Percentiles rank a stretch among this genome's conserved stretches.
phyloP scores from a whole-genome alignment of 2,888 invertebrate species.

The Drosophila histrio region DNA sequence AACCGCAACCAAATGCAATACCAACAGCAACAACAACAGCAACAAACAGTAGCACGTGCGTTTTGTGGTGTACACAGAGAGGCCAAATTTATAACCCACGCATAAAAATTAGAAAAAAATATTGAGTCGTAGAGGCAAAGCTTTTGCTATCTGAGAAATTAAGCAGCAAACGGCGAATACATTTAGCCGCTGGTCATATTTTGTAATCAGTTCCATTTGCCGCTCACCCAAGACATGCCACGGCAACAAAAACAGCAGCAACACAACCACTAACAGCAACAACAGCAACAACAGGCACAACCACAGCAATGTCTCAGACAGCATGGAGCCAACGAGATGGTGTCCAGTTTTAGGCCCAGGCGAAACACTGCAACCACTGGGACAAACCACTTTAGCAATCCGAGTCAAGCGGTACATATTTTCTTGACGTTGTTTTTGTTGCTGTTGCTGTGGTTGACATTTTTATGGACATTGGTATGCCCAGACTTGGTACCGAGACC shows the following conservation, averaged over 20 bases:
- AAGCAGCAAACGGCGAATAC: slow-evolving; percentile 76
- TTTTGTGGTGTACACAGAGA: slow-evolving; percentile 29
- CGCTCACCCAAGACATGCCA: slow-evolving; percentile 68
- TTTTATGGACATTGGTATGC: slow-evolving; percentile 82
- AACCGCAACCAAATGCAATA: slow-evolving; percentile 3
- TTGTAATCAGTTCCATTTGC: slow-evolving; percentile 78
- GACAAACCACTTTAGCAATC: slow-evolving; percentile 70
- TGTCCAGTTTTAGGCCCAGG: slow-evolving; percentile 70
- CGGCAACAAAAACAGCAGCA: slow-evolving; percentile 29
- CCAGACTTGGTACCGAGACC: slow-evolving; percentile 29
- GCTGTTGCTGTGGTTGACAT: slow-evolving; percentile 73
- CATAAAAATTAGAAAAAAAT: slow-evolving; percentile 46
- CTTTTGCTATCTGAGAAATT: slow-evolving; percentile 67
- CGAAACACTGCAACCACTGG: slow-evolving; percentile 33
- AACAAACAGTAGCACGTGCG: slow-evolving; percentile 68
- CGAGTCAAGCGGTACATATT: slow-evolving; percentile 72
- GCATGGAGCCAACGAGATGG: slow-evolving; percentile 67
- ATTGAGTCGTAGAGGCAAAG: neutral
- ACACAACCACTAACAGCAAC: slow-evolving; percentile 28
- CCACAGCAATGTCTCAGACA: slow-evolving; percentile 63
- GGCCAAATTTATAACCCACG: slow-evolving; percentile 68
- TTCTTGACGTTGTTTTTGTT: slow-evolving; percentile 38
- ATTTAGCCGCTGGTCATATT: slow-evolving; percentile 78
- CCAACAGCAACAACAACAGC: slow-evolving; percentile 19
- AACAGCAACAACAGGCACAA: slow-evolving; percentile 25